A percentile compares a stretch with the other conserved stretches of the same genome.
phyloP scores from a whole-genome alignment of 2,888 invertebrate genomes.

The Lobophora halterata region DNA sequence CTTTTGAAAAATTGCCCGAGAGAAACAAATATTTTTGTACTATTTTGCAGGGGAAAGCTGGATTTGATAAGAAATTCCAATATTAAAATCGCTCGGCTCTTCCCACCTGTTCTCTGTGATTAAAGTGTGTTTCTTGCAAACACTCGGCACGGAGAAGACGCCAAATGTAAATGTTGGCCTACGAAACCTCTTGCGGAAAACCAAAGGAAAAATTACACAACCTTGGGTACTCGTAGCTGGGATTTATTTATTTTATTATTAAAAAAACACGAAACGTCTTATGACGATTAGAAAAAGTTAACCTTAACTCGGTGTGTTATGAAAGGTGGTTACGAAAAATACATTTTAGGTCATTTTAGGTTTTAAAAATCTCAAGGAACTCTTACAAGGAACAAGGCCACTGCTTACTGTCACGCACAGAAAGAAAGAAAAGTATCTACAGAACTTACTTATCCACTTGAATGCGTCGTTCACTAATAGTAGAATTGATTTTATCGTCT shows the following conservation, averaged over 20 bases:
- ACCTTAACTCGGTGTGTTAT: too few species aligned
- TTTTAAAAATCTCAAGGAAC: too few species aligned
- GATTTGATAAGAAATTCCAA: slow-evolving; percentile 71
- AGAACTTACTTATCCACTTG: too few species aligned
- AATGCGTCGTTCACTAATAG: too few species aligned
- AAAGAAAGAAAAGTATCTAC: too few species aligned
- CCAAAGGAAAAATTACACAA: slow-evolving; percentile 60
- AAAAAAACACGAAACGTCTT: slow-evolving; percentile 3
- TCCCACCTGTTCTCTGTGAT: slow-evolving; percentile 71
- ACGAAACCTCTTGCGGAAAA: slow-evolving; percentile 61
- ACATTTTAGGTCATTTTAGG: too few species aligned
- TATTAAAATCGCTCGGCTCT: slow-evolving; percentile 67
- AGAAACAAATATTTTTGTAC: slow-evolving; percentile 41
- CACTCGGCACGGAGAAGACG: slow-evolving; percentile 51
- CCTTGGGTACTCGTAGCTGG: slow-evolving; percentile 31
- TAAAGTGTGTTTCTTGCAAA: slow-evolving; percentile 69
- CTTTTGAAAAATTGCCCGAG: slow-evolving; percentile 33
- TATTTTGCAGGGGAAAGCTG: slow-evolving; percentile 42
- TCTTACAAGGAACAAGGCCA: too few species aligned
- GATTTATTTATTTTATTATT: slow-evolving; percentile 18
- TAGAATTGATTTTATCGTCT: slow-evolving; percentile 69
- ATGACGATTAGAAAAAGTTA: too few species aligned
- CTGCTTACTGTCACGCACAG: too few species aligned
- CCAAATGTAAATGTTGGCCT: slow-evolving; percentile 71
- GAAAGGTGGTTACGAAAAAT: too few species aligned